These are phyloP conservation scores for Tokudaia tokunoshimensis DNA, from an alignment of 2,797 vertebrate genomes.

Conservation along the genomic window DNA sequence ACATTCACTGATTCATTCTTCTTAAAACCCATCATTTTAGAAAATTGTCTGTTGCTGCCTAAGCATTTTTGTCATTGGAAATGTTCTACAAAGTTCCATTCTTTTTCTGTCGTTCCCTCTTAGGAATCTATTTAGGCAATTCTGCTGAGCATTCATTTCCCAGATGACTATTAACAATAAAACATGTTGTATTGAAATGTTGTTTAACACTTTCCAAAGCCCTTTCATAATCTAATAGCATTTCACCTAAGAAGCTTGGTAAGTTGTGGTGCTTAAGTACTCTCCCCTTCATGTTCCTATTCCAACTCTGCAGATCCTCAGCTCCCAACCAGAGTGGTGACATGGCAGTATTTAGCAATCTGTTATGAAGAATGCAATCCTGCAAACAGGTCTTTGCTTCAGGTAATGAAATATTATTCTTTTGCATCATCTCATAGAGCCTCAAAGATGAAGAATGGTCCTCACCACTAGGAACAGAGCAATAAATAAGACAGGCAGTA, in stretches of 20 bases:
- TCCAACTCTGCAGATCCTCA: background rate
- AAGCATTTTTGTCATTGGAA: conserved; percentile 63
- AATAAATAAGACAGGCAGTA: background rate
- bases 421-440: background rate
- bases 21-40: conserved; percentile 74
- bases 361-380: background rate
- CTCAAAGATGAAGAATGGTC: background rate
- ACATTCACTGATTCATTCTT: conserved; percentile 69
- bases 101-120: background rate
- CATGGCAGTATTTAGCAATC: background rate
- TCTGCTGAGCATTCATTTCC: conserved; percentile 65
- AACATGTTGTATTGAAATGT: conserved; percentile 3
- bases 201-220: conserved; percentile 64
- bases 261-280: background rate
- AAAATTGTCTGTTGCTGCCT: conserved; percentile 76
- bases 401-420: background rate
- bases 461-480: background rate
- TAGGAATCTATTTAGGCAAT: conserved; percentile 65
- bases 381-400: background rate
- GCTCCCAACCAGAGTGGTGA: background rate
- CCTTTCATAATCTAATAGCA: conserved; percentile 26
- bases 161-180: conserved; percentile 65
- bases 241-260: conserved; percentile 40
- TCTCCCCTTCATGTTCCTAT: background rate
- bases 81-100: conserved; percentile 63